phyloP scores from a whole-genome alignment of 2,888 invertebrate species.

The Dicyrtoma fusca region DNA sequence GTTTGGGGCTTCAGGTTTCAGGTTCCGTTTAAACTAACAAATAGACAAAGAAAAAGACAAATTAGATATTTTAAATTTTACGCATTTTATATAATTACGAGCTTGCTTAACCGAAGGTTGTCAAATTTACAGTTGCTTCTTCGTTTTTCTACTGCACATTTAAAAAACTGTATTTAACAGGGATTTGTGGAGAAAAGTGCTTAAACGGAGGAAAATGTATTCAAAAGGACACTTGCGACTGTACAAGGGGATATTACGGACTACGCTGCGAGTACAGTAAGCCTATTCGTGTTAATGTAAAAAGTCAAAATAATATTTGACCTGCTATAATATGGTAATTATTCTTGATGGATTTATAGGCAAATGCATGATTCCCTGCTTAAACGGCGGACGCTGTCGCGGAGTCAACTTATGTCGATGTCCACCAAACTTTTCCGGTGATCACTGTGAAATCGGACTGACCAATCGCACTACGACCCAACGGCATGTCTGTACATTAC shows the following conservation, averaged over 20 bases:
- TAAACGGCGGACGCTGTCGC: constrained; percentile 86
- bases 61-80: too few relatives aligned
- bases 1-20: too few relatives aligned
- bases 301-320: too few relatives aligned
- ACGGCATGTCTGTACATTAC: constrained; percentile 72
- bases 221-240: constrained; percentile 91
- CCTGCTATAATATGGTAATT: not conserved
- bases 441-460: constrained; percentile 85
- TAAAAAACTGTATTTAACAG: too few relatives aligned
- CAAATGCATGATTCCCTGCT: constrained; percentile 86
- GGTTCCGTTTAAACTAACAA: not conserved
- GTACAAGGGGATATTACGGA: constrained; percentile 88
- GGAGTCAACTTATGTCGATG: constrained; percentile 90
- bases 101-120: too few relatives aligned
- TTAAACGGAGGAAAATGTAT: constrained; percentile 92
- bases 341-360: constrained; percentile 62
- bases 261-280: constrained; percentile 88
- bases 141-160: too few relatives aligned
- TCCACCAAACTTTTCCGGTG: constrained; percentile 78
- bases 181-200: constrained; percentile 88
- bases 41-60: too few relatives aligned
- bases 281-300: too few relatives aligned
- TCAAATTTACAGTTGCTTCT: too few relatives aligned
- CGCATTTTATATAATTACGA: too few relatives aligned
- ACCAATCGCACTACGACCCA: constrained; percentile 66